Evolutionary conservation across 2,888 invertebrate genomes (phyloP), one percentile per base, ranked within the genome.

Genomic region (Uloborus plumipes): DNA sequence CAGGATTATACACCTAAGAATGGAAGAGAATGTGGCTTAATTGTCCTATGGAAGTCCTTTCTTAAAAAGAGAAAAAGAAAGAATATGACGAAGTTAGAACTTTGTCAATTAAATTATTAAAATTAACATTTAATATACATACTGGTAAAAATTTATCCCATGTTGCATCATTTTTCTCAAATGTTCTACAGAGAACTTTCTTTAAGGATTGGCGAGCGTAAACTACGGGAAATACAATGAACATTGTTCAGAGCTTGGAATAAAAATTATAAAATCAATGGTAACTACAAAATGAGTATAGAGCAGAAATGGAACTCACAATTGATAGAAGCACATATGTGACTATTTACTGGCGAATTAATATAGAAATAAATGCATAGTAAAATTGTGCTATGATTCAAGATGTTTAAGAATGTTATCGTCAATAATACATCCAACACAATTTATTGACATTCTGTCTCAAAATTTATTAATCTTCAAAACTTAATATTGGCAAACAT

Each of bases 141-240:
- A 85, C 85, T 51, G 80, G 85, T 71, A 87, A n/a, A 86, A 96
- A 96, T 87, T 95, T 91, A 79, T 94, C 94, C 74, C 93, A 93
- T 0, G 93, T 94, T 0, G 95, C 93, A 89, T 98, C 97, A 85
- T 93, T 93, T 16, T 93, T 92, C 84, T 93, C 92, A 47, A 92
- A 91, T 74, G 93, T 75, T 20, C 80, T 53, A 18, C 75, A 74
- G 20, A 88, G 85, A 15, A 88, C 86, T 85, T 89, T 89, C 74
- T 87, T 87, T 72, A 89, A 85, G 79, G 89, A 89, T 81, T 87
- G 86, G 67, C 86, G 87, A 67, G 88, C 88, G 86, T 90, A 90
- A 55, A 89, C 89, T 89, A 85, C 14, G 15, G 66, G 9, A 39
- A 55, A 67, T n/a, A 11, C 13, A 26, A 22, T 51, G 1, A 51